phyloP scores from a whole-genome alignment of 1,140 invertebrate species.

The Bombus terrestris region DNA sequence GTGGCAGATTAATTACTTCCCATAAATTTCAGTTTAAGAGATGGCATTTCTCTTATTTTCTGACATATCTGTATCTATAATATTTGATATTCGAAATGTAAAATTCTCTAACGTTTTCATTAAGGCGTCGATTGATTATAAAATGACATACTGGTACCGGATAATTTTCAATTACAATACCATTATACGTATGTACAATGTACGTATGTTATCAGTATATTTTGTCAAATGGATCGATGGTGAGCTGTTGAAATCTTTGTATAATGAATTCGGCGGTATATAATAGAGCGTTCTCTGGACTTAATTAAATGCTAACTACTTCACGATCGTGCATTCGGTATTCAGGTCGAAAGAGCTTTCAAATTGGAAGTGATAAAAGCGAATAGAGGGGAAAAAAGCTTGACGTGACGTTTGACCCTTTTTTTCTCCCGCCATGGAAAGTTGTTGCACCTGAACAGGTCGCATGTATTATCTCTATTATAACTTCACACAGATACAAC shows the following conservation, averaged over 20 bases:
- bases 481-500: background rate
- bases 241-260: background rate
- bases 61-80: background rate
- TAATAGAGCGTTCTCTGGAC: background rate
- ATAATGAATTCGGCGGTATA: constrained; percentile 6
- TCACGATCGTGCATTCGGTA: constrained; percentile 14
- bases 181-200: background rate
- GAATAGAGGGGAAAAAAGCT: background rate
- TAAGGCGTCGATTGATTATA: background rate
- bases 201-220: background rate
- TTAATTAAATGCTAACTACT: constrained; percentile 51
- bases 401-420: constrained; percentile 10
- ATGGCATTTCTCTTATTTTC: no score
- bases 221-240: background rate
- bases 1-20: background rate
- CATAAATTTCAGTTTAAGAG: background rate
- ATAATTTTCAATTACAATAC: background rate
- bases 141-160: no score
- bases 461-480: background rate
- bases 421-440: background rate
- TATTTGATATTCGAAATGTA: no score
- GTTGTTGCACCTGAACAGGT: no score
- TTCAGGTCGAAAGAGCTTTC: background rate
- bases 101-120: background rate
- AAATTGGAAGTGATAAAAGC: constrained; percentile 13